phyloP scores from a whole-genome alignment of 2,888 invertebrate genomes.

The Timandra comae region DNA sequence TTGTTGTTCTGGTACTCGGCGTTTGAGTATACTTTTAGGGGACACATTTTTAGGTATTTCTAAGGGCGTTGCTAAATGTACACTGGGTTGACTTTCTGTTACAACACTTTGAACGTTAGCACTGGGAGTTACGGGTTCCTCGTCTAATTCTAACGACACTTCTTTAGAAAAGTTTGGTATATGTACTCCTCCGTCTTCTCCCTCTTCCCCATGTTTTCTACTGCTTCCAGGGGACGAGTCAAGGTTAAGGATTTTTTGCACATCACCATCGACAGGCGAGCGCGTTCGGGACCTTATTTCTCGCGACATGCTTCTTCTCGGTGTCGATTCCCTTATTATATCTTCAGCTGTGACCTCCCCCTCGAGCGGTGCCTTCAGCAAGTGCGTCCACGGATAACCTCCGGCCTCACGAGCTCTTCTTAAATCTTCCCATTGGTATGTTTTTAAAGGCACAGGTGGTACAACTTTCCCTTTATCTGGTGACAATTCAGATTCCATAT shows the following conservation, averaged over 20 bases:
- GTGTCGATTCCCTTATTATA: conserved; percentile 64
- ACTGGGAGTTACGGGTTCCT: conserved; percentile 41
- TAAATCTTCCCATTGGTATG: conserved; percentile 89
- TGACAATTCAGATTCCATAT: conserved; percentile 75
- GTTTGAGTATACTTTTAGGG: conserved; percentile 74
- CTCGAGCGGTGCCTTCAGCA: conserved; percentile 80
- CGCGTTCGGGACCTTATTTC: conserved; percentile 65
- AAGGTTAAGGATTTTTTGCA: conserved; percentile 62
- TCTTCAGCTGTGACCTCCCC: conserved; percentile 71
- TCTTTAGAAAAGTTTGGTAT: conserved; percentile 72
- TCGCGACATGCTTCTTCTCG: conserved; percentile 68
- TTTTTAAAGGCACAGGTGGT: conserved; percentile 84
- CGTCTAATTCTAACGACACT: conserved; percentile 66
- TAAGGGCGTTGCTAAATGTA: conserved; percentile 42
- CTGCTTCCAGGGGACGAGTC: conserved; percentile 73
- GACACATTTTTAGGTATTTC: conserved; percentile 62
- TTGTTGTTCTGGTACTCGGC: conserved; percentile 60
- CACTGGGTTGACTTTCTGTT: conserved; percentile 44
- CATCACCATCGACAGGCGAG: conserved; percentile 52
- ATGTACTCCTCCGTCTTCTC: conserved; percentile 62
- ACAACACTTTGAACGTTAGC: conserved; percentile 43
- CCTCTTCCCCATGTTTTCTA: conserved; percentile 64
- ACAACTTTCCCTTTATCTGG: conserved; percentile 66
- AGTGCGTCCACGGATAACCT: conserved; percentile 88
- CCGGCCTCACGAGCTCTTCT: conserved; percentile 82